Conservation (phyloP, 2,888 invertebrate genomes). For the Plebejus argus region DNA sequence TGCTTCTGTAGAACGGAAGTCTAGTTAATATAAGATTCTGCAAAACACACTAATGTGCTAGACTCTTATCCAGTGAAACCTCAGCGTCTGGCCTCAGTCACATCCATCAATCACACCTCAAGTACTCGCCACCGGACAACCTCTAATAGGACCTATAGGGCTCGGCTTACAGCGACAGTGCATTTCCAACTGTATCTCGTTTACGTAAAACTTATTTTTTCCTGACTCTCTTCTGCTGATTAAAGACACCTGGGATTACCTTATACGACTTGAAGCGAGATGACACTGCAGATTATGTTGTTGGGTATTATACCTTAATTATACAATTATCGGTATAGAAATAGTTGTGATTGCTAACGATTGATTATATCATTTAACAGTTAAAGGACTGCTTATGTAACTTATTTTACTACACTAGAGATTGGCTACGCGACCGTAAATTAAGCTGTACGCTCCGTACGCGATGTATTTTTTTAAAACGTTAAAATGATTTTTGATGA, state of each 20-base stretch:
- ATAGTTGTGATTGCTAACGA: neutral
- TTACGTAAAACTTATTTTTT: neutral
- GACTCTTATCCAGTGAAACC: constrained; percentile 2
- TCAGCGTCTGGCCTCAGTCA: constrained; percentile 56
- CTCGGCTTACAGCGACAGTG: neutral
- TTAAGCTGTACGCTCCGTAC: neutral
- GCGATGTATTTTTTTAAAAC: neutral
- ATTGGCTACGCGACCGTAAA: neutral
- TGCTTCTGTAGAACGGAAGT: neutral
- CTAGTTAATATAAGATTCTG: neutral
- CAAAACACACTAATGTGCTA: neutral
- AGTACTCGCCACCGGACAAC: constrained; percentile 60
- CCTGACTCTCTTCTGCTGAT: constrained; percentile 36
- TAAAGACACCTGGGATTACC: constrained; percentile 3
- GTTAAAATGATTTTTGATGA: neutral
- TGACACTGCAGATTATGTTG: constrained; percentile 29
- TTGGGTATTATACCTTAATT: constrained; percentile 23
- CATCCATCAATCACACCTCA: constrained; percentile 66
- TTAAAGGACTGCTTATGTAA: neutral
- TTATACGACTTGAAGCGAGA: constrained; percentile 20
- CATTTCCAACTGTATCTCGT: constrained; percentile 15
- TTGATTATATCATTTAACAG: neutral
- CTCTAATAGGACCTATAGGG: constrained; percentile 53
- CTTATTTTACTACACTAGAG: neutral
- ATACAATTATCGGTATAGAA: constrained; percentile 27